phyloP scores from a whole-genome alignment of 2,113 vertebrate species.

The Cygnus atratus region DNA sequence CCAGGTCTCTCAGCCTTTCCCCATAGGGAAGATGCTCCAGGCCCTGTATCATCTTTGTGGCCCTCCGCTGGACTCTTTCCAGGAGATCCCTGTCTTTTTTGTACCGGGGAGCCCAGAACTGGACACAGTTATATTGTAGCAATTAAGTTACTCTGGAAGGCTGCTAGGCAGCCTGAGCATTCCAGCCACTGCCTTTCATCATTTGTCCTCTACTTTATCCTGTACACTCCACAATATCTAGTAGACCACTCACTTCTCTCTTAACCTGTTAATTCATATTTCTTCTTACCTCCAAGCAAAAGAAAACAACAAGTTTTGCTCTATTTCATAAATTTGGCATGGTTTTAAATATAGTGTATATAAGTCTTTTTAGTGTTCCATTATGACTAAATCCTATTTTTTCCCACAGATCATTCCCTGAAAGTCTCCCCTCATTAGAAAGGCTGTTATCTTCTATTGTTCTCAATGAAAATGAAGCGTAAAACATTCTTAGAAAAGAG shows the following conservation, averaged over 20 bases:
- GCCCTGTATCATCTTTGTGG: no score
- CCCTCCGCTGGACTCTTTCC: no score
- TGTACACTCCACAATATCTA: neutral
- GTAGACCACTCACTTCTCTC: neutral
- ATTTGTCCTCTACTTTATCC: neutral
- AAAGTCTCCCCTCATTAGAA: neutral
- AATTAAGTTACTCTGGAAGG: neutral
- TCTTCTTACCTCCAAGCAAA: neutral
- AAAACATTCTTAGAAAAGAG: constrained; percentile 7
- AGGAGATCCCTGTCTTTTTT: no score
- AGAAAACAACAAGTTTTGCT: neutral
- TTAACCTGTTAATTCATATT: neutral
- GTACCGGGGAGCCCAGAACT: no score
- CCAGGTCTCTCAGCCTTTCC: no score
- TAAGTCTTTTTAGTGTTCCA: neutral
- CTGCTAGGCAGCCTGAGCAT: neutral
- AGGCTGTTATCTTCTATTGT: neutral
- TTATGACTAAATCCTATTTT: neutral
- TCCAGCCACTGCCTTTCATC: neutral
- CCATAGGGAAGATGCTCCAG: no score
- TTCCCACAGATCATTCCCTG: neutral
- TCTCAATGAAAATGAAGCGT: neutral
- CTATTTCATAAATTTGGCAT: neutral
- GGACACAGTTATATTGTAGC: neutral
- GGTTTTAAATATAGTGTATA: neutral